Conservation (phyloP, 2,888 invertebrate genomes). For the Acleris literana region DNA sequence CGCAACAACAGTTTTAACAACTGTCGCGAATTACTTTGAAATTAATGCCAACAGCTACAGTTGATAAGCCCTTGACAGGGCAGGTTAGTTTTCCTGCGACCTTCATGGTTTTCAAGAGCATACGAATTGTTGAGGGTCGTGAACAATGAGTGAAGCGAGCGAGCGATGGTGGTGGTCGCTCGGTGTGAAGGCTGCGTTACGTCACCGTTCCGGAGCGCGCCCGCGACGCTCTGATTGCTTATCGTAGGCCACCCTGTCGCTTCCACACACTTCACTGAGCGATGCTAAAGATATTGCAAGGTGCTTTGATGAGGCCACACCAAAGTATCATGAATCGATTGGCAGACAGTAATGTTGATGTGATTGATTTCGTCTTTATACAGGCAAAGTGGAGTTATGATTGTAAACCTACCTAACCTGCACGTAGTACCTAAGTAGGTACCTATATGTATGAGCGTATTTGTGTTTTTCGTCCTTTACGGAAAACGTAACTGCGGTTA, state of each 20-base stretch:
- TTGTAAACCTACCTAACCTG: too few species aligned
- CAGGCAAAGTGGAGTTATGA: too few species aligned
- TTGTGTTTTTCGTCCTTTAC: too few species aligned
- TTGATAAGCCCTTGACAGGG: conserved; percentile 1
- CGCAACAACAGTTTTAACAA: conserved; percentile 4
- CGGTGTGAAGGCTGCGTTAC: conserved; percentile 74
- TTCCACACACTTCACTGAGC: conserved; percentile 28
- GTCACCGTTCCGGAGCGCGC: conserved; percentile 73
- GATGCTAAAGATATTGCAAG: conserved; percentile 6
- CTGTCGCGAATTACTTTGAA: neutral
- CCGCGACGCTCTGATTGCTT: conserved; percentile 74
- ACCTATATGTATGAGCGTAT: too few species aligned
- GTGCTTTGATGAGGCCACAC: conserved; percentile 1
- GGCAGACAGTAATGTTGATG: too few species aligned
- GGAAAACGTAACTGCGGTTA: too few species aligned
- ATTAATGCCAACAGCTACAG: neutral
- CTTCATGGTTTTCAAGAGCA: conserved; percentile 31
- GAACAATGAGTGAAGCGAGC: conserved; percentile 24
- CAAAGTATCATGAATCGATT: neutral
- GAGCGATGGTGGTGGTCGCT: conserved; percentile 43
- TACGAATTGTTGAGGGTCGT: conserved; percentile 25
- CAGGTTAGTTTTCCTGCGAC: conserved; percentile 6
- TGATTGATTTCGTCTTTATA: too few species aligned
- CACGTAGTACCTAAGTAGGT: too few species aligned
- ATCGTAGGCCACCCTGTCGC: conserved; percentile 44